Percentiles rank a stretch among this genome's conserved stretches.
Conservation (phyloP, 2,797 vertebrate genomes). For the Malurus splendens region DNA sequence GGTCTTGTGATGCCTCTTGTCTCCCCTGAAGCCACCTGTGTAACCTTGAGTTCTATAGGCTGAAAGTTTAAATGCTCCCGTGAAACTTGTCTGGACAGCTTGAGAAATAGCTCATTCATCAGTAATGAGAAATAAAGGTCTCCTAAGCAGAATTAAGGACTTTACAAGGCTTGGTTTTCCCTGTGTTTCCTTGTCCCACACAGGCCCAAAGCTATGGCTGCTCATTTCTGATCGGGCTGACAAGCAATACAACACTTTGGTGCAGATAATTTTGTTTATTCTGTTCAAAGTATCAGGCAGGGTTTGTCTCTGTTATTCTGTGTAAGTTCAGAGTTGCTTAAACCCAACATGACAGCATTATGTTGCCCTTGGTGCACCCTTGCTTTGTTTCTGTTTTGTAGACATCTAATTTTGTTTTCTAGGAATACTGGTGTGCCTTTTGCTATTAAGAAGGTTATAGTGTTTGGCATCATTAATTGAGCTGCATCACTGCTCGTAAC, state of each 20-base stretch:
- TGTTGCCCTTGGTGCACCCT: neutral
- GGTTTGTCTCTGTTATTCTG: neutral
- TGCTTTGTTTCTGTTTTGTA: neutral
- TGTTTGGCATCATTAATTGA: constrained; percentile 14
- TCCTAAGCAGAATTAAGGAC: neutral
- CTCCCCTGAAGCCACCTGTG: neutral
- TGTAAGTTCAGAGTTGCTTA: neutral
- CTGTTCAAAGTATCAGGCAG: neutral
- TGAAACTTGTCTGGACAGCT: neutral
- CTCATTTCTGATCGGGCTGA: neutral
- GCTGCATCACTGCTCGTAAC: neutral
- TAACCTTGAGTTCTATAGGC: neutral
- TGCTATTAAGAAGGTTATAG: neutral
- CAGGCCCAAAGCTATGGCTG: neutral
- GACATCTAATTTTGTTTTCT: neutral
- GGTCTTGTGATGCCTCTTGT: neutral
- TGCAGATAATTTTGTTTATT: neutral
- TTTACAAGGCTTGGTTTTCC: neutral
- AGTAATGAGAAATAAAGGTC: neutral
- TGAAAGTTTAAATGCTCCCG: neutral
- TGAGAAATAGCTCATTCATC: neutral
- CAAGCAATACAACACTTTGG: neutral
- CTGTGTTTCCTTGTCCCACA: neutral
- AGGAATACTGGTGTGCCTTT: neutral
- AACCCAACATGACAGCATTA: neutral